Conservation (phyloP, 2,888 invertebrate genomes). For the Rhorus exstirpatorius region DNA sequence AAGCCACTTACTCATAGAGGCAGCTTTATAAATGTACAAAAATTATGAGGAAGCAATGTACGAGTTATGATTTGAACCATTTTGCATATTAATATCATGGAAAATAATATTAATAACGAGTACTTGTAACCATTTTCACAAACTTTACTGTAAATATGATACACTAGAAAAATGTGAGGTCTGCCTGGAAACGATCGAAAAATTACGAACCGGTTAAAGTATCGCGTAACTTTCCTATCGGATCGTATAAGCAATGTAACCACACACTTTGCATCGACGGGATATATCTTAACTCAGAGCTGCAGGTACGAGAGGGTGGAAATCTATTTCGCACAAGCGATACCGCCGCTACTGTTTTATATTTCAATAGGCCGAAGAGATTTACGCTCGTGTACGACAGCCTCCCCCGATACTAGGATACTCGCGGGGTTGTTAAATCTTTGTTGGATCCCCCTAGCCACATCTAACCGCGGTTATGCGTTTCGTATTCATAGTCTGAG, state of each 20-base stretch:
- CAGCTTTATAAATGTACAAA: too few species aligned
- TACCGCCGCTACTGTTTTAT: conserved; percentile 69
- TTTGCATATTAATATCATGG: too few species aligned
- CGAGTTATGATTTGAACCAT: too few species aligned
- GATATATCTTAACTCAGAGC: conserved; percentile 30
- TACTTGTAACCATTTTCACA: too few species aligned
- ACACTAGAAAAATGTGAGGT: not conserved
- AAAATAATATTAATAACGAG: too few species aligned
- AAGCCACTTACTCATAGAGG: too few species aligned
- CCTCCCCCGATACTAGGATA: conserved; percentile 40
- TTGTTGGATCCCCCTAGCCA: conserved; percentile 67
- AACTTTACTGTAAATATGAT: not conserved
- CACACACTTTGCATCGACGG: conserved; percentile 38
- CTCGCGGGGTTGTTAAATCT: conserved; percentile 80
- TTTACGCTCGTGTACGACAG: conserved; percentile 74
- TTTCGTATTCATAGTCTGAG: conserved; percentile 84
- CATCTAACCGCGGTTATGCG: conserved; percentile 72
- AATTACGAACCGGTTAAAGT: conserved; percentile 12
- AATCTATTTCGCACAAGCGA: conserved; percentile 65
- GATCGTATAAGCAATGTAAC: conserved; percentile 52
- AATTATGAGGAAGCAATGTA: too few species aligned
- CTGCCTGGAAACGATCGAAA: not conserved
- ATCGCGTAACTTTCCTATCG: conserved; percentile 44
- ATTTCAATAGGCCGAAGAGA: conserved; percentile 75
- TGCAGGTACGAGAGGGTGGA: conserved; percentile 37